Conservation (phyloP, 2,113 vertebrate species). For the Hydropotes inermis region DNA sequence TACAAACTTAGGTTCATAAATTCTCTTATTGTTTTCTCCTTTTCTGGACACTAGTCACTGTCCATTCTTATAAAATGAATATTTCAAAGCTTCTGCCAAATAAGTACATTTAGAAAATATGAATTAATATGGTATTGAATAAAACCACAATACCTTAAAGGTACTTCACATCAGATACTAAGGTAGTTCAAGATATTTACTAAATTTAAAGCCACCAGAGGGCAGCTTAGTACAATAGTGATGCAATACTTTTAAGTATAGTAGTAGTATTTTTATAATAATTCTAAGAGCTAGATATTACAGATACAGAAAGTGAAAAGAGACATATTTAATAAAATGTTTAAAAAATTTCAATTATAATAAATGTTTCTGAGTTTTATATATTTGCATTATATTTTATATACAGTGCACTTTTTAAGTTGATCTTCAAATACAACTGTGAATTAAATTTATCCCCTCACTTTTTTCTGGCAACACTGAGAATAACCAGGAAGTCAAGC, state of each 20-base stretch:
- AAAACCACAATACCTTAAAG: neutral
- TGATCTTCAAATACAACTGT: neutral
- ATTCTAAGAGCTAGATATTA: neutral
- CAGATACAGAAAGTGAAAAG: neutral
- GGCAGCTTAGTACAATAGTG: conserved; percentile 46
- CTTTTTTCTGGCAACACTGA: neutral
- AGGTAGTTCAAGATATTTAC: neutral
- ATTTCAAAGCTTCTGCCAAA: neutral
- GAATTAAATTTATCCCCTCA: neutral
- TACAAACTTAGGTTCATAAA: neutral
- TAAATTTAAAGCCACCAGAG: conserved; percentile 52
- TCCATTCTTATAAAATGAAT: neutral
- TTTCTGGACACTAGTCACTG: neutral
- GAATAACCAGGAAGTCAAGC: neutral
- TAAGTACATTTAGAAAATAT: neutral
- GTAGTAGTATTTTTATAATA: neutral
- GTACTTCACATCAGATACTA: neutral
- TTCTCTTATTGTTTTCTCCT: neutral
- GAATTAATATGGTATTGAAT: neutral
- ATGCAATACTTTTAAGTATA: neutral
- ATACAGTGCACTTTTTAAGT: neutral
- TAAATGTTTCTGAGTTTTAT: neutral
- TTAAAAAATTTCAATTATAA: neutral
- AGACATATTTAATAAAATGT: neutral
- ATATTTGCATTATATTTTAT: neutral